Base-by-base conservation (phyloP, 2,113 vertebrate species). In the Sclerurus mexicanus region DNA sequence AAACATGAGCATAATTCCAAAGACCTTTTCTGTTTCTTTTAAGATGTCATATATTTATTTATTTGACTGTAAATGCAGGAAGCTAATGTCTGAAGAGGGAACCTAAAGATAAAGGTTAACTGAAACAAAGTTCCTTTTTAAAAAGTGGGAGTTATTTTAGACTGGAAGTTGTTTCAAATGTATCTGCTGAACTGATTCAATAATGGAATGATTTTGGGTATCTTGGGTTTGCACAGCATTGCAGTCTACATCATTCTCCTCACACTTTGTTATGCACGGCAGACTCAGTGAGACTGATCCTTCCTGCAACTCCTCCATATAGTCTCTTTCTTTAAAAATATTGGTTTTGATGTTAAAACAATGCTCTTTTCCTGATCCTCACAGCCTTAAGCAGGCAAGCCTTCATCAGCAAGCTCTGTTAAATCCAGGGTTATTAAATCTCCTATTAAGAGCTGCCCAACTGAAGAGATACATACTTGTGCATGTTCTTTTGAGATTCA, bases 381-480 rank as follows among this genome's bases (percentile, higher is more conserved):
- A 69, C 27, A 58, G 37, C 25, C 53, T 56, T 55, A 37, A 58
- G 78, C n/a, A 95, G 71, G 18, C 91, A 92, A 89, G 47, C 13
- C 68, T 95, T 93, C 85, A 42, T 10, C 95, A 86, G 53, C 78
- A 94, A 85, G 27, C 59, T 79, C 69, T 67, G 76, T 87, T 96
- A 82, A 88, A 95, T 76, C 56, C 73, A 79, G 78, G 88, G 11
- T 67, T 33, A 42, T 42, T 42, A 42, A 42, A 42, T 42, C 63
- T 92, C 35, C 74, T 93, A 25, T 46, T n/a, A 37, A 87, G 80
- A 84, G 39, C 6, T 8, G 24, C 76, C 27, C 44, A 82, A 39
- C 49, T 59, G 60, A 71, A 74, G 18, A 74, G 40, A 23, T 42
- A 19, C 58, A 16, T 63, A 69, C 24, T 62, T 79, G 37, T 35